Base-by-base conservation (phyloP, 1,140 invertebrate species). In the Drosophila athabasca region DNA sequence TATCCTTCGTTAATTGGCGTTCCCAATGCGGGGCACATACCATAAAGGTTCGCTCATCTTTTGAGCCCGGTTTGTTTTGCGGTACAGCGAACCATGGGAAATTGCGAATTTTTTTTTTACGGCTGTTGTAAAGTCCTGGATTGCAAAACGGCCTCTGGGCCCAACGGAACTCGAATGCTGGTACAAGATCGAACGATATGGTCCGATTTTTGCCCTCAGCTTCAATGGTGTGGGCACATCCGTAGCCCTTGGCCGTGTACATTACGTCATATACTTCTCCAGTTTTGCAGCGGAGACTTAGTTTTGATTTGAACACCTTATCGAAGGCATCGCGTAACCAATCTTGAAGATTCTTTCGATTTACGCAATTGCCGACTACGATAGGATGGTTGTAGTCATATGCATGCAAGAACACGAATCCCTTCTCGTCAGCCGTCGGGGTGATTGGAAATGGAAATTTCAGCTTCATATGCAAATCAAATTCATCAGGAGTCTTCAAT, bases 21-120 rank as follows among this genome's bases (percentile, higher is more conserved):
- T 76, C 73, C 73, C 73, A 76, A 8, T 68, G 52, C 2, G 74
- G 74, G 7, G 73, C 73, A 15, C 64, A 62, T 0, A 62, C 65
- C 72, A 76, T 69, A 68, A 69, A 69, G 5, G 58, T 57, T 4
- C 52, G 52, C 6, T 67, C 26, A 15, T 66, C 51, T 1, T 3
- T 6, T 8, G n/a, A 59, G 8, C 39, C 8, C 3, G 8, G 15
- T 13, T 73, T 62, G 4, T 29, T 15, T 26, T 73, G 68, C 11
- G 70, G 68, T 2, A 73, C 1, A 6, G 70, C 68, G 9, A 73
- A 73, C 68, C 68, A 73, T 3, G 29, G 17, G 15, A 31, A 24
- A 6, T 17, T 13, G 0, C 8, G 2, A 3, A 35, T 5, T n/a
- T 11, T 0, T 9, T 22, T 22, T 6, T 26, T 17, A 11, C 8